Percentiles rank a stretch among this genome's conserved stretches.
Evolutionary conservation across 2,888 invertebrate species (phyloP).

Genomic region (Neoascia interrupta): DNA sequence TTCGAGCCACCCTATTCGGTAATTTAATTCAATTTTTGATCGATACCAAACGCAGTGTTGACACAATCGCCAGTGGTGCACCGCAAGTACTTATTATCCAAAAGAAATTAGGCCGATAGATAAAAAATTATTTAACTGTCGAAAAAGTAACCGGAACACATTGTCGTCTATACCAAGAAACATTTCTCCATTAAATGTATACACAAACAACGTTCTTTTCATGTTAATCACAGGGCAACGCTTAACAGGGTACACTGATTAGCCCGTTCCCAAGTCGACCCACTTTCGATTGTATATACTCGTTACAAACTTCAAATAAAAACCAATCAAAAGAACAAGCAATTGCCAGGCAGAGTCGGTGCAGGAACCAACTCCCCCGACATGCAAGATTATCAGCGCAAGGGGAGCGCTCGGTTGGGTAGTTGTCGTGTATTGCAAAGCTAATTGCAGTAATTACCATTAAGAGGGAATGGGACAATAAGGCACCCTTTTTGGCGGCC

Average conservation of each 20-base stretch:
- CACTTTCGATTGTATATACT: constrained; percentile 21
- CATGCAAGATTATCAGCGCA: constrained; percentile 1
- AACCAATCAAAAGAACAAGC: constrained; percentile 31
- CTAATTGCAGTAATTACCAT: constrained; percentile 56
- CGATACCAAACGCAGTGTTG: no score
- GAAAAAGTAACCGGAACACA: no score
- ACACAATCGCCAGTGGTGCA: no score
- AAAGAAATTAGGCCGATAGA: no score
- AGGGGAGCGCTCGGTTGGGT: constrained; percentile 16
- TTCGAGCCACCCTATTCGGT: no score
- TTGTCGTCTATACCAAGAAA: no score
- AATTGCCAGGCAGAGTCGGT: constrained; percentile 9
- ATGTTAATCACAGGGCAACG: constrained; percentile 20
- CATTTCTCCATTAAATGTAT: constrained; percentile 21
- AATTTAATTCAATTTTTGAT: no score
- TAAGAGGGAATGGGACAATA: neutral
- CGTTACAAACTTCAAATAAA: constrained; percentile 29
- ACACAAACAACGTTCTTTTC: constrained; percentile 24
- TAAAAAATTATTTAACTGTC: no score
- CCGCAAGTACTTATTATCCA: no score
- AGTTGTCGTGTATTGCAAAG: constrained; percentile 15
- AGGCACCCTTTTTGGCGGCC: constrained; percentile 29
- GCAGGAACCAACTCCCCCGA: neutral
- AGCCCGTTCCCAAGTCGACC: constrained; percentile 57
- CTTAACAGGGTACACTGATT: no score